Evolutionary conservation across 92 coral and sea anemone species (phyloP).

Genomic region (Palythoa heliodiscus): DNA sequence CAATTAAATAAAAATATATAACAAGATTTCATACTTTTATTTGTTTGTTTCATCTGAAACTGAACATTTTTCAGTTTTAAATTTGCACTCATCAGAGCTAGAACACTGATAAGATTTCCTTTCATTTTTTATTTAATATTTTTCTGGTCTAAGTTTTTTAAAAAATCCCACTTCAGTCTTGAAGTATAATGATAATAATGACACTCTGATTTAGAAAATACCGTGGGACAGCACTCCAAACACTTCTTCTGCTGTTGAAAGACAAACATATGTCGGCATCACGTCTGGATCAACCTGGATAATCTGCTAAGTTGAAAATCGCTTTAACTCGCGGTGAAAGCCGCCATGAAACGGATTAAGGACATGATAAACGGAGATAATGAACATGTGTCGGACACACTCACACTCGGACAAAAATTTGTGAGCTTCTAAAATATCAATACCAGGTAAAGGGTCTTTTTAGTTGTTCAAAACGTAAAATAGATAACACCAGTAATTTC

Average conservation of each 20-base stretch:
- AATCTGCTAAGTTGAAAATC: background rate
- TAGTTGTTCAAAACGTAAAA: too few species aligned
- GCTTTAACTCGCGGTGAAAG: conserved; percentile 1
- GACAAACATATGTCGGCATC: background rate
- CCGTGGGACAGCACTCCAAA: background rate
- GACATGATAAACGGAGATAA: background rate
- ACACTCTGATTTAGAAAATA: background rate
- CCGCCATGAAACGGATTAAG: background rate
- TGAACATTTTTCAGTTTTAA: too few species aligned
- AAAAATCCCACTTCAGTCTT: background rate
- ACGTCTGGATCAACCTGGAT: background rate
- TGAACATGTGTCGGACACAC: background rate
- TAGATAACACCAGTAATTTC: too few species aligned
- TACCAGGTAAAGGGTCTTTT: too few species aligned
- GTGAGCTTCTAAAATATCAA: background rate
- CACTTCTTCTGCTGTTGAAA: background rate
- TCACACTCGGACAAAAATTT: background rate
- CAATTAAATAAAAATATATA: too few species aligned
- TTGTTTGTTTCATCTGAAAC: too few species aligned
- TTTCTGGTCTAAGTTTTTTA: too few species aligned
- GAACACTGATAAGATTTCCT: too few species aligned
- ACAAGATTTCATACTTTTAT: too few species aligned
- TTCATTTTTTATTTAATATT: too few species aligned
- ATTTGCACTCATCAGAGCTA: too few species aligned
- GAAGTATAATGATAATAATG: background rate